phyloP scores from a whole-genome alignment of 2,113 vertebrate species.

The Solenodon paradoxus region DNA sequence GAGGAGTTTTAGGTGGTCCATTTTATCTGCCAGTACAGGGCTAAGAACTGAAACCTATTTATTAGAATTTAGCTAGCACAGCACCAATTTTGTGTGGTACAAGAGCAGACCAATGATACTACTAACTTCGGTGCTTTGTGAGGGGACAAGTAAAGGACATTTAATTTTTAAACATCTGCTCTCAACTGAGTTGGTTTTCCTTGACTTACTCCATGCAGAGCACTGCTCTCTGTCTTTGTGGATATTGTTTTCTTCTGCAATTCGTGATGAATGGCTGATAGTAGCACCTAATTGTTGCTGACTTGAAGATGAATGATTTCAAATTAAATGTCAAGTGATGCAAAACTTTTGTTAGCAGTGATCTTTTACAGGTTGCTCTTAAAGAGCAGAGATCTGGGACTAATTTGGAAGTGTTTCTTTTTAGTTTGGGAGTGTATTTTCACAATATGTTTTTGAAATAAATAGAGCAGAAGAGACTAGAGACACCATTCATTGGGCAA shows the following conservation, averaged over 20 bases:
- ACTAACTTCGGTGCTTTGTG: not conserved
- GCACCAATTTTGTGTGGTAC: not conserved
- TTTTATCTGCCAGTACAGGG: not conserved
- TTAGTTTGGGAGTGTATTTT: not conserved
- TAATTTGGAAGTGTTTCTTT: constrained; percentile 34
- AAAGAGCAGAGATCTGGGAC: not conserved
- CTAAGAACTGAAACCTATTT: not conserved
- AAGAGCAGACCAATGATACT: not conserved
- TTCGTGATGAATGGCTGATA: constrained; percentile 51
- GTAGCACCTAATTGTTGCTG: constrained; percentile 47
- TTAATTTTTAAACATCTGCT: constrained; percentile 17
- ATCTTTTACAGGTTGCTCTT: constrained; percentile 23
- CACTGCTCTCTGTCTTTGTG: not conserved
- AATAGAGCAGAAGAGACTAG: not conserved
- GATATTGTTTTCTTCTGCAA: constrained; percentile 25
- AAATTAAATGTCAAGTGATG: constrained; percentile 66
- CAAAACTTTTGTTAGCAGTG: constrained; percentile 43
- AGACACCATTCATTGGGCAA: not conserved
- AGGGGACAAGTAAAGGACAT: not conserved
- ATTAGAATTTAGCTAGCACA: not conserved
- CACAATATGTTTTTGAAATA: not conserved
- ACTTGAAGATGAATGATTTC: constrained; percentile 65
- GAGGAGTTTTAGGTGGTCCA: not conserved
- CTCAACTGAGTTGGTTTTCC: not conserved
- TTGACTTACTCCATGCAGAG: constrained; percentile 4